A percentile compares a stretch with the other conserved stretches of the same genome.
Evolutionary conservation across 2,797 vertebrate genomes (phyloP).

Genomic region (Anabacerthia variegaticeps): DNA sequence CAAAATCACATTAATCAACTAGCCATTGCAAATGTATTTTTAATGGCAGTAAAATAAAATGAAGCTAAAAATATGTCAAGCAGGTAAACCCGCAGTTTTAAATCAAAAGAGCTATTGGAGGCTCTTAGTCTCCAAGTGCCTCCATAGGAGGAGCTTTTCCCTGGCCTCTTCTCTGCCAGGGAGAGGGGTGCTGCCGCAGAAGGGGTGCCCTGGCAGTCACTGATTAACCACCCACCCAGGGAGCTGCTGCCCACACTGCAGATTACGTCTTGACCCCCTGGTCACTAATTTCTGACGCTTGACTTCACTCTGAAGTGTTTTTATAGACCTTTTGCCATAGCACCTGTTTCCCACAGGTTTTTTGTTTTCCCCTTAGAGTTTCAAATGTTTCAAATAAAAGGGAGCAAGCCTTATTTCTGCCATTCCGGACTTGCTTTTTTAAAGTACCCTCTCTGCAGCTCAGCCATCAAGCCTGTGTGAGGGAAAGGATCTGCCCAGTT

Average conservation of each 20-base stretch:
- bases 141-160: neutral
- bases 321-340: neutral
- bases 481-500: neutral
- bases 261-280: neutral
- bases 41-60: neutral
- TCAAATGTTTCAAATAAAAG: neutral
- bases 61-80: neutral
- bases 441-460: neutral
- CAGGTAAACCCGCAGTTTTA: neutral
- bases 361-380: neutral
- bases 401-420: neutral
- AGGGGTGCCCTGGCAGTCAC: neutral
- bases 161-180: fast-evolving
- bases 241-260: neutral
- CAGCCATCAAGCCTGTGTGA: neutral
- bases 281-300: slow-evolving; percentile 22
- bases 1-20: neutral
- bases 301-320: neutral
- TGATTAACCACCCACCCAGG: neutral
- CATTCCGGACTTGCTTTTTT: neutral
- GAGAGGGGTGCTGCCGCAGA: neutral
- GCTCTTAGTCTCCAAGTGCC: neutral
- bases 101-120: neutral
- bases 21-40: neutral
- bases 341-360: neutral